These are phyloP conservation scores for Diachasmimorpha longicaudata DNA, from an alignment of 1,140 invertebrate genomes.

Conservation along the genomic window DNA sequence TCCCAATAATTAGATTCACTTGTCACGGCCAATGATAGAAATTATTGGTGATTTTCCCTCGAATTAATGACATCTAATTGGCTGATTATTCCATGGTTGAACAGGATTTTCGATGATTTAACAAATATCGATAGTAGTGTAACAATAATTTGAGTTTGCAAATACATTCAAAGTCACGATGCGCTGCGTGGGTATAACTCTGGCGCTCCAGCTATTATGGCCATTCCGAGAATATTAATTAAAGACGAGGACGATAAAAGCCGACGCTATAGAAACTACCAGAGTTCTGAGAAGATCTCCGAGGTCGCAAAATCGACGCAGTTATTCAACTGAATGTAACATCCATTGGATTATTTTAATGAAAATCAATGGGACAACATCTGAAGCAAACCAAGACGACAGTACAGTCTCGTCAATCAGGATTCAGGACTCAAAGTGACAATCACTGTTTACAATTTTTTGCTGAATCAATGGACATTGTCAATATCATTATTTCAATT, in stretches of 20 bases:
- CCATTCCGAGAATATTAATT: slow-evolving; percentile 29
- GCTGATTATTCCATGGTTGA: no score
- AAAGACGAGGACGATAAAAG: slow-evolving; percentile 20
- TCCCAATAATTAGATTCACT: not conserved
- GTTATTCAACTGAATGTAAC: not conserved
- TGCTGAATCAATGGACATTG: no score
- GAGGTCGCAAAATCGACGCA: slow-evolving; percentile 22
- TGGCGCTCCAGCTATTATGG: slow-evolving; percentile 16
- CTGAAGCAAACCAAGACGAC: not conserved
- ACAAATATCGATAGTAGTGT: not conserved
- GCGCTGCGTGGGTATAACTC: not conserved
- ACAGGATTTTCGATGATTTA: not conserved
- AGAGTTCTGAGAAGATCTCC: slow-evolving; percentile 14
- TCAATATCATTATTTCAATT: no score
- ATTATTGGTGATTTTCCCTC: not conserved
- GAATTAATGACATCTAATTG: not conserved
- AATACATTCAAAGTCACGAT: not conserved
- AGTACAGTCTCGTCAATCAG: no score
- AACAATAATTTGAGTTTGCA: not conserved
- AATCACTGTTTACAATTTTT: no score
- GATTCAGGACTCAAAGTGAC: no score
- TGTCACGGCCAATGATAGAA: not conserved
- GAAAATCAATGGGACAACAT: not conserved
- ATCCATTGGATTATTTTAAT: not conserved
- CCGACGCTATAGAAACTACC: not conserved